Percentiles rank a stretch among this genome's conserved stretches.
These are phyloP conservation scores for Lytechinus variegatus DNA, from an alignment of 35 echinoderm and acorn worm species.

Conservation along the genomic window DNA sequence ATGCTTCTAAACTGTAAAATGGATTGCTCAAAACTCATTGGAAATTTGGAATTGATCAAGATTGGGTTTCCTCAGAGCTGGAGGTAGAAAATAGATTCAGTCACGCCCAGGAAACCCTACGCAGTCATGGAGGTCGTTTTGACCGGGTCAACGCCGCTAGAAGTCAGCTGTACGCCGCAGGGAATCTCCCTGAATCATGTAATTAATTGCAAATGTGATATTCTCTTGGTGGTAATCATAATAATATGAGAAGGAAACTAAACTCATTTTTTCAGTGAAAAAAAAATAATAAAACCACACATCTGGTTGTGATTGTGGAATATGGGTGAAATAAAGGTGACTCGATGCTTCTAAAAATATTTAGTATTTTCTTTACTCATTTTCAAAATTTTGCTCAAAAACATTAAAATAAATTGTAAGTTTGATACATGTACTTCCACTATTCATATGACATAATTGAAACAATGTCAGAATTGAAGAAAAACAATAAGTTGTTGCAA, in stretches of 20 bases:
- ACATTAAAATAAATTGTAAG: no score
- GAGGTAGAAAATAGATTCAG: no score
- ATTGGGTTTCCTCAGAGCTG: no score
- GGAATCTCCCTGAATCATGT: background rate
- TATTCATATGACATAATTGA: no score
- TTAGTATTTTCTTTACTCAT: no score
- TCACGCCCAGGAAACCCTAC: background rate
- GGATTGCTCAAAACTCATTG: no score
- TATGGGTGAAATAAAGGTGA: background rate
- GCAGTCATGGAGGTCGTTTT: background rate
- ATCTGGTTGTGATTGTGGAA: background rate
- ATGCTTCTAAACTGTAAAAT: no score
- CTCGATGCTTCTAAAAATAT: background rate
- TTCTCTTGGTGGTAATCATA: background rate
- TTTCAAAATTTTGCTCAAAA: no score
- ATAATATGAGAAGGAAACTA: background rate
- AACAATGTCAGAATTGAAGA: no score
- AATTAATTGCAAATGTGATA: background rate
- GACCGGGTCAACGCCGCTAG: background rate
- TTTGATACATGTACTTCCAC: no score
- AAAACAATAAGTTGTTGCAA: no score
- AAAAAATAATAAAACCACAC: background rate
- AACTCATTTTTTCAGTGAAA: background rate
- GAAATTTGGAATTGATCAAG: no score
- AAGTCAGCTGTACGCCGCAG: background rate